Evolutionary conservation across 2,797 vertebrate genomes (phyloP).

Genomic region (Agapornis canus): DNA sequence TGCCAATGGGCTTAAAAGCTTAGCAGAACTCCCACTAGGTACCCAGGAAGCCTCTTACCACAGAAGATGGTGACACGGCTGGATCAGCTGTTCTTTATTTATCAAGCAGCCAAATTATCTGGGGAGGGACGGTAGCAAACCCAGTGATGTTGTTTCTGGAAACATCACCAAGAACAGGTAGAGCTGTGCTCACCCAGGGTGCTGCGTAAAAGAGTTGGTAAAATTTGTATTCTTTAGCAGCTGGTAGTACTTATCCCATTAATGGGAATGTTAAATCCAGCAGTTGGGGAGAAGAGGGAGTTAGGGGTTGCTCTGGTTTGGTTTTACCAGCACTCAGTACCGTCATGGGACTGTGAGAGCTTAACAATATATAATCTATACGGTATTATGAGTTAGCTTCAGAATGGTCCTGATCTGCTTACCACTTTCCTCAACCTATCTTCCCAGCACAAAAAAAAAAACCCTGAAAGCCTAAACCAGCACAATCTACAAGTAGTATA

Average conservation of each 20-base stretch:
- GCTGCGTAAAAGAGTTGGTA: neutral
- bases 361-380: neutral
- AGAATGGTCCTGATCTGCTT: neutral
- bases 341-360: neutral
- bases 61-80: constrained; percentile 59
- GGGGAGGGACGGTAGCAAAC: neutral
- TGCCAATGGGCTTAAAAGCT: constrained; percentile 75
- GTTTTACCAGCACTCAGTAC: neutral
- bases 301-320: neutral
- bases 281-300: neutral
- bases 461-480: neutral
- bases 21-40: constrained; percentile 74
- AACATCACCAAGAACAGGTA: constrained; percentile 21
- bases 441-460: neutral
- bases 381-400: neutral
- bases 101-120: neutral
- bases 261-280: neutral
- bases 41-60: constrained; percentile 71
- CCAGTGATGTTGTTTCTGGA: neutral
- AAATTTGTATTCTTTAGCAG: neutral
- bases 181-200: neutral
- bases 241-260: neutral
- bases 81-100: constrained; percentile 75
- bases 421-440: neutral
- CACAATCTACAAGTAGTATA: neutral